phyloP scores from a whole-genome alignment of 1,140 invertebrate species.

The Apis florea region DNA sequence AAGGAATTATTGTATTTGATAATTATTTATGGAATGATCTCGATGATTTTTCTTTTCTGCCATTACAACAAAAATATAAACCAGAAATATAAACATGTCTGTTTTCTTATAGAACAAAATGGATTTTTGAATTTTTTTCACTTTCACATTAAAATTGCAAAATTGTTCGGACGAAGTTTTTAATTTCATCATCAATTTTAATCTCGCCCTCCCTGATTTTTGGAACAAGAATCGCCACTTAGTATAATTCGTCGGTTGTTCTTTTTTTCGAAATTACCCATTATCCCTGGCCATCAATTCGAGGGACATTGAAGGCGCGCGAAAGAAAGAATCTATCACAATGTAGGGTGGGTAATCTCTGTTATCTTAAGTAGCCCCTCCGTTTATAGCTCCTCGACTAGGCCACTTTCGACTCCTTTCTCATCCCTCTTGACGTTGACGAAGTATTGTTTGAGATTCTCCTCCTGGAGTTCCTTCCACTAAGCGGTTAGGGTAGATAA shows the following conservation, averaged over 20 bases:
- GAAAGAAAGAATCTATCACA: conserved; percentile 69
- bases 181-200: not conserved
- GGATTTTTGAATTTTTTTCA: not conserved
- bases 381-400: conserved; percentile 40
- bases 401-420: conserved; percentile 46
- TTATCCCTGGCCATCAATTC: conserved; percentile 69
- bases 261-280: conserved; percentile 67
- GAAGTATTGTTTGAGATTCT: conserved; percentile 64
- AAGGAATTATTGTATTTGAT: too few relatives aligned
- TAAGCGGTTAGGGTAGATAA: conserved; percentile 44
- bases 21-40: too few relatives aligned
- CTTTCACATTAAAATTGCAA: not conserved
- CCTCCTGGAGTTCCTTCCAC: conserved; percentile 11
- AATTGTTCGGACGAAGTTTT: not conserved
- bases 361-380: conserved; percentile 75
- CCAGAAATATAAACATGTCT: too few relatives aligned
- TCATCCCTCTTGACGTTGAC: conserved; percentile 63
- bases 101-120: not conserved
- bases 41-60: too few relatives aligned
- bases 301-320: conserved; percentile 58
- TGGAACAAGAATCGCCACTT: conserved; percentile 8
- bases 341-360: conserved; percentile 72
- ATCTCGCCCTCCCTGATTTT: not conserved
- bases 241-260: conserved; percentile 31
- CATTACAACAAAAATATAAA: too few relatives aligned